Evolutionary conservation across 2,113 vertebrate species (phyloP).

Genomic region (Dasyurus viverrinus): DNA sequence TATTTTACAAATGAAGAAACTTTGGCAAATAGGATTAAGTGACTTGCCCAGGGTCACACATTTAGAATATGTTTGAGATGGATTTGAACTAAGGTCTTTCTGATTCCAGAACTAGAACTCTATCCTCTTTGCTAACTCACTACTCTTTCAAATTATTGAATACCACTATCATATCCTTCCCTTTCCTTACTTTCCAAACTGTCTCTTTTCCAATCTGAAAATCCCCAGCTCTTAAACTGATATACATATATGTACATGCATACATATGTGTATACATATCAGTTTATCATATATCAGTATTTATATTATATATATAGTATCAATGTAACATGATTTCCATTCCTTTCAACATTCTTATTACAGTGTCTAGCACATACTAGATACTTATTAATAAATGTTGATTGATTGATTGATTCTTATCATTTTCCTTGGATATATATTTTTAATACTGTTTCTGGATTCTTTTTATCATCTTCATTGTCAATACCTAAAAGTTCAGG

Average conservation of each 20-base stretch:
- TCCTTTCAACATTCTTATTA: background rate
- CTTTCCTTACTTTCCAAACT: background rate
- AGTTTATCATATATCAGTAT: no score
- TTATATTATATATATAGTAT: background rate
- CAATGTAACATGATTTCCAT: background rate
- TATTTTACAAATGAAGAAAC: background rate
- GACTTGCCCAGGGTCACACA: background rate
- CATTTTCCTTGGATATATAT: background rate
- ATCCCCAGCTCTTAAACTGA: background rate
- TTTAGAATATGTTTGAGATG: background rate
- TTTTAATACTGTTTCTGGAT: background rate
- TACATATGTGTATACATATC: no score
- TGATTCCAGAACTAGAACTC: background rate
- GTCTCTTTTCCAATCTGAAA: background rate
- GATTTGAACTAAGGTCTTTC: background rate
- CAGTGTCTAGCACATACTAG: background rate
- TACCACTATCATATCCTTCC: background rate
- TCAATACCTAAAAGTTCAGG: background rate
- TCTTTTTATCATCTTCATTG: background rate
- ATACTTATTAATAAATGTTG: background rate
- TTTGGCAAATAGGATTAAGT: background rate
- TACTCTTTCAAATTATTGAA: background rate
- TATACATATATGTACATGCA: background rate
- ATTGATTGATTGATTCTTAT: background rate
- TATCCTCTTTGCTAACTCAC: background rate